Conservation (phyloP, 2,797 vertebrate genomes). For the Fringilla coelebs region DNA sequence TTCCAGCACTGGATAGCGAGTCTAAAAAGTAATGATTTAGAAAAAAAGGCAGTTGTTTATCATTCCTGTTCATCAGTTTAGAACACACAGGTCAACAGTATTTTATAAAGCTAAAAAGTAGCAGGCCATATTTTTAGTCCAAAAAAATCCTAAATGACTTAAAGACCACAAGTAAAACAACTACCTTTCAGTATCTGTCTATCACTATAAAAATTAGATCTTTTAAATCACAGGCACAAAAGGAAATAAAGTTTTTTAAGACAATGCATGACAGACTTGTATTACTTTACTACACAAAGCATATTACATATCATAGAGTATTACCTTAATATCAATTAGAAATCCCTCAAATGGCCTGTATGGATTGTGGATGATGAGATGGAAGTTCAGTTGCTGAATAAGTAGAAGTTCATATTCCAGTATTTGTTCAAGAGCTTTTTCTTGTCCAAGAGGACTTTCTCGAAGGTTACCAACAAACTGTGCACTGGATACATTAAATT, state of each 20-base stretch:
- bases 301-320: background rate
- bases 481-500: conserved; percentile 96
- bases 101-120: background rate
- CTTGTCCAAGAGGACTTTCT: conserved; percentile 86
- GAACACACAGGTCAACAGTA: background rate
- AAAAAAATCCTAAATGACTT: background rate
- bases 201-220: background rate
- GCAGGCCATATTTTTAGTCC: background rate
- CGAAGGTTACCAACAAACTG: conserved; percentile 94
- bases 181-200: background rate
- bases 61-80: background rate
- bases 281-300: fast-evolving
- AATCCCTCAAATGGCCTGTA: conserved; percentile 96
- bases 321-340: conserved; percentile 94
- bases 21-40: conserved; percentile 76
- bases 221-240: background rate
- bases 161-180: background rate
- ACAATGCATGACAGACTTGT: fast-evolving
- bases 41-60: background rate
- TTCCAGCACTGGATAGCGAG: conserved; percentile 87
- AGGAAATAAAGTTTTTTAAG: background rate
- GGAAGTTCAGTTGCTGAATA: conserved; percentile 96
- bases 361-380: conserved; percentile 94
- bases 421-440: conserved; percentile 90
- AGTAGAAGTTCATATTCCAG: conserved; percentile 93